Evolutionary conservation across 2,888 invertebrate genomes (phyloP).

Genomic region (Habrosyne pyritoides): DNA sequence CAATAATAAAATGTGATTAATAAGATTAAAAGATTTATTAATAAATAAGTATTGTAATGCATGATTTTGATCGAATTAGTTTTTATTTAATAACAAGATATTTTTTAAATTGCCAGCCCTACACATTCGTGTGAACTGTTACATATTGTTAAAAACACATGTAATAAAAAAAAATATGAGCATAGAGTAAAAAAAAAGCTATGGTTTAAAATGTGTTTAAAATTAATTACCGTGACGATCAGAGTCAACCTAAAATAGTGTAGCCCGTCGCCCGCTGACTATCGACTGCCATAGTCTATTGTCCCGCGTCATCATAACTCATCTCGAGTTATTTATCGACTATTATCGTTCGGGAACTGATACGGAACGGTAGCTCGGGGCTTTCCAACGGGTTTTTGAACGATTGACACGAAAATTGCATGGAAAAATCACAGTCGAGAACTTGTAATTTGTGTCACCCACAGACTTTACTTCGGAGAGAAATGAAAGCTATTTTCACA

Average conservation of each 20-base stretch:
- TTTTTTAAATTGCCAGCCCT: too few species aligned
- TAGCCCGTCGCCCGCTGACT: constrained; percentile 7
- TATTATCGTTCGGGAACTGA: constrained; percentile 51
- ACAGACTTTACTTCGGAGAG: constrained; percentile 7
- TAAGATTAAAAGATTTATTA: too few species aligned
- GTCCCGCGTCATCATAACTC: constrained; percentile 53
- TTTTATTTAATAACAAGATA: too few species aligned
- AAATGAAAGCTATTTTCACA: not conserved
- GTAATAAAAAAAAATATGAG: too few species aligned
- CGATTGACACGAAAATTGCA: constrained; percentile 59
- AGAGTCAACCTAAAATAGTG: constrained; percentile 6
- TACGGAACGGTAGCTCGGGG: constrained; percentile 64
- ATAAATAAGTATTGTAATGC: too few species aligned
- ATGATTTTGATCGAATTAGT: too few species aligned
- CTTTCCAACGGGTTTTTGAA: constrained; percentile 30
- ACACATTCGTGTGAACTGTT: too few species aligned
- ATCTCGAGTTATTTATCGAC: constrained; percentile 57
- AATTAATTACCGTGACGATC: not conserved
- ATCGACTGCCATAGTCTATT: constrained; percentile 34
- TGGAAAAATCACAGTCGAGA: constrained; percentile 52
- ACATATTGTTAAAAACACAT: too few species aligned
- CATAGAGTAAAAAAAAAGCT: not conserved
- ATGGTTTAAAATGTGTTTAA: not conserved
- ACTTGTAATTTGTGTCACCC: constrained; percentile 54
- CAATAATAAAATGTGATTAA: too few species aligned